Conservation (phyloP, 2,797 vertebrate species). For the Distichodus sexfasciatus region DNA sequence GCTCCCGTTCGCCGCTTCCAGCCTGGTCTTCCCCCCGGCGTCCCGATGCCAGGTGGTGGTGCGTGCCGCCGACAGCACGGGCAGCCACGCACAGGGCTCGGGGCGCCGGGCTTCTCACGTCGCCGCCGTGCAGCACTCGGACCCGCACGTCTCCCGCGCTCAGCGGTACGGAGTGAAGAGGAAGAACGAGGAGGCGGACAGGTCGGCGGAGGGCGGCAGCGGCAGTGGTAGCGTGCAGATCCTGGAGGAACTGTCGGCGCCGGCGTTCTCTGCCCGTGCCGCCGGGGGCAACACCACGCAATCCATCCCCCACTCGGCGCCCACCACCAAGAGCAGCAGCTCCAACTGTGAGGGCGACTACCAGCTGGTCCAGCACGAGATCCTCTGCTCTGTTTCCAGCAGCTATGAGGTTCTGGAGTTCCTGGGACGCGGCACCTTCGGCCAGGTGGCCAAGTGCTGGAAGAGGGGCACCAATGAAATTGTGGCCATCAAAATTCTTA, state of each 20-base stretch:
- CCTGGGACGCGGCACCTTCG: conserved; percentile 93
- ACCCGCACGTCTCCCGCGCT: conserved; percentile 72
- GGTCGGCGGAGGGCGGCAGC: conserved; percentile 72
- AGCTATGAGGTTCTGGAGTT: conserved; percentile 96
- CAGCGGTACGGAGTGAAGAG: conserved; percentile 95
- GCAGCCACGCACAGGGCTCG: conserved; percentile 89
- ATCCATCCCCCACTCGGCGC: conserved; percentile 89
- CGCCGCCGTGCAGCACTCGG: conserved; percentile 79
- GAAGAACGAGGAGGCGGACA: conserved; percentile 88
- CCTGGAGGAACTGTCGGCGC: conserved; percentile 93
- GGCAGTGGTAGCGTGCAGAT: conserved; percentile 95
- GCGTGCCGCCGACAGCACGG: conserved; percentile 88
- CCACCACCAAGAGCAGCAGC: conserved; percentile 94
- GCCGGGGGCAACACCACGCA: conserved; percentile 84
- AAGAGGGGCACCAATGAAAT: conserved; percentile 98
- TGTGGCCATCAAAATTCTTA: conserved; percentile 97
- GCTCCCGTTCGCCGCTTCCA: conserved; percentile 83
- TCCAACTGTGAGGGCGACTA: conserved; percentile 96
- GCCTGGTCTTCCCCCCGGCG: conserved; percentile 83
- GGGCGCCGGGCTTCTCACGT: conserved; percentile 82
- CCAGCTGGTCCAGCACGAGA: conserved; percentile 96
- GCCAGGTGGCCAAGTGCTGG: conserved; percentile 98
- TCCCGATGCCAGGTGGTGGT: conserved; percentile 91
- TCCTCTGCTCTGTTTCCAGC: conserved; percentile 96
- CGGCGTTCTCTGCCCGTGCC: conserved; percentile 86